phyloP scores from a whole-genome alignment of 2,113 vertebrate species.

The Elephas maximus region DNA sequence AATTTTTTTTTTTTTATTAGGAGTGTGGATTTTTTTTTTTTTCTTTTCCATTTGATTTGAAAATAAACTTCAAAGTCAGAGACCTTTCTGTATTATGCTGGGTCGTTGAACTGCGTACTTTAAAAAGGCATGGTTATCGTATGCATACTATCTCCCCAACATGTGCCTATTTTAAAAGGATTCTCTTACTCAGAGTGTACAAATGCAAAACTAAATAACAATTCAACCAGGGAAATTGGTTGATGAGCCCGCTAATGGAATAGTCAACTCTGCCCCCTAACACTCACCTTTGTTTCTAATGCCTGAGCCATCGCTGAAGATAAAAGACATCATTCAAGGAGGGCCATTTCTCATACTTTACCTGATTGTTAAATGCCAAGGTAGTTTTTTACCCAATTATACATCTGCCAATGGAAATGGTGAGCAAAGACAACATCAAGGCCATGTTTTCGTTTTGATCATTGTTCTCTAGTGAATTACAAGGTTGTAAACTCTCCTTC shows the following conservation, averaged over 20 bases:
- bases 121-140: slow-evolving; percentile 32
- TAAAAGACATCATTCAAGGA: slow-evolving; percentile 64
- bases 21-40: neutral
- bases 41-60: slow-evolving; percentile 53
- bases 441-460: slow-evolving; percentile 46
- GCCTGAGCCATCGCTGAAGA: slow-evolving; percentile 49
- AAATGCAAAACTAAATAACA: slow-evolving; percentile 16
- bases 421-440: slow-evolving; percentile 63
- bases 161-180: neutral
- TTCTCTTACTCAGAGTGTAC: slow-evolving; percentile 22
- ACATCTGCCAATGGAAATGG: slow-evolving; percentile 40
- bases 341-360: slow-evolving; percentile 20
- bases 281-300: slow-evolving; percentile 66
- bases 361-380: slow-evolving; percentile 43
- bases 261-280: neutral
- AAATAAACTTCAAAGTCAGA: slow-evolving; percentile 63
- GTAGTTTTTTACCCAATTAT: slow-evolving; percentile 66
- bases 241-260: neutral
- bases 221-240: neutral
- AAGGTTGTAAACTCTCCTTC: slow-evolving; percentile 24
- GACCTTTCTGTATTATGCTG: slow-evolving; percentile 36
- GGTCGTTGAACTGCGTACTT: neutral
- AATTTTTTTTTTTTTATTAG: neutral
- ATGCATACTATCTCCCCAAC: neutral
- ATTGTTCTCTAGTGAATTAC: slow-evolving; percentile 37